Percentiles rank a stretch among this genome's conserved stretches.
Conservation (phyloP, 2,113 vertebrate genomes). For the Tiliqua scincoides region DNA sequence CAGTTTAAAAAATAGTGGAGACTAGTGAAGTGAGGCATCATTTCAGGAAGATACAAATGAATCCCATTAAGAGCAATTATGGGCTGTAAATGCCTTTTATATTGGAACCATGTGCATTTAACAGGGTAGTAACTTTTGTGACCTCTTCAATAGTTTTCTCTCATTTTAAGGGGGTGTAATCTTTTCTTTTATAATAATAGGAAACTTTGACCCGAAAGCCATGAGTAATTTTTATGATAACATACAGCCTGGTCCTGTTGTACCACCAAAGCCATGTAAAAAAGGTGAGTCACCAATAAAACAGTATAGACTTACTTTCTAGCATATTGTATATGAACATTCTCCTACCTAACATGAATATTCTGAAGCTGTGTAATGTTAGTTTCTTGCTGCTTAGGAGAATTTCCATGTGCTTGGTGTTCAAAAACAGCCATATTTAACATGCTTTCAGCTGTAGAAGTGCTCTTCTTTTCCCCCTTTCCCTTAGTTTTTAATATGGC, state of each 20-base stretch:
- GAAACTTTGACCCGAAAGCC: slow-evolving; percentile 96
- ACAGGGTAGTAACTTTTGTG: background rate
- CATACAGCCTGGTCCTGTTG: slow-evolving; percentile 93
- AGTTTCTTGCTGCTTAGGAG: background rate
- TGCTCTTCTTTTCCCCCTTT: background rate
- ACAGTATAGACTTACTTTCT: background rate
- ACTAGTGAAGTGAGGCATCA: rapidly evolving
- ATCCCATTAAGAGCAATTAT: background rate
- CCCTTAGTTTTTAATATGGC: background rate
- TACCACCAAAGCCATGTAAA: slow-evolving; percentile 90
- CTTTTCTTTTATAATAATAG: slow-evolving; percentile 68
- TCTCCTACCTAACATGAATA: too few relatives aligned
- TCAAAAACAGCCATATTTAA: background rate
- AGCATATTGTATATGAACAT: too few relatives aligned
- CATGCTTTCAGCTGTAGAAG: background rate
- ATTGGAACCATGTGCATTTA: background rate
- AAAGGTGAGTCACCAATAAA: slow-evolving; percentile 82
- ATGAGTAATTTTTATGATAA: slow-evolving; percentile 96
- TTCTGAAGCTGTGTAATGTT: too few relatives aligned
- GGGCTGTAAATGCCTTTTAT: background rate
- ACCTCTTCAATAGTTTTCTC: background rate
- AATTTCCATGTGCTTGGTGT: background rate
- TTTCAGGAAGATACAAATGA: background rate
- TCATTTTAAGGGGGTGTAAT: background rate
- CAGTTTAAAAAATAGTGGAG: background rate